Conservation (phyloP, 2,113 vertebrate species). For the Felis catus region DNA sequence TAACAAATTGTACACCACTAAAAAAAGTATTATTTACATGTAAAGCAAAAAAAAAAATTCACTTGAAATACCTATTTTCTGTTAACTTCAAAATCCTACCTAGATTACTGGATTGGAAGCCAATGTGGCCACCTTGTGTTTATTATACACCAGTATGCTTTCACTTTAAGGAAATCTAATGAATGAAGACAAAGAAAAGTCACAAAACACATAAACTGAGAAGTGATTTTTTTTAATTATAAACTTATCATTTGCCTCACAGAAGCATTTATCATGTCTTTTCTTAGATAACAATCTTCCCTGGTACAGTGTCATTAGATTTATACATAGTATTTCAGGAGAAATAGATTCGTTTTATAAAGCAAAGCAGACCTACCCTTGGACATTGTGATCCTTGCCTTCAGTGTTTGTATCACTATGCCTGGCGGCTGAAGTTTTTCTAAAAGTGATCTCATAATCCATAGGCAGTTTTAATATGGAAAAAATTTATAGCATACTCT, state of each 20-base stretch:
- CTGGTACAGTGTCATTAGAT: background rate
- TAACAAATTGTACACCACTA: background rate
- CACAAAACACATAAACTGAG: background rate
- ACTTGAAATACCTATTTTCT: background rate
- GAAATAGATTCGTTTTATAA: background rate
- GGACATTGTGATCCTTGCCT: background rate
- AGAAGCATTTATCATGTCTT: background rate
- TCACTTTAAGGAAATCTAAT: background rate
- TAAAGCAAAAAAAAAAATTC: background rate
- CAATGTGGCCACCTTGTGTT: background rate
- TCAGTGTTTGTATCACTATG: constrained; percentile 6
- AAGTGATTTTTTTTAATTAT: background rate
- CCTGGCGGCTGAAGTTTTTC: background rate
- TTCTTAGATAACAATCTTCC: constrained; percentile 1
- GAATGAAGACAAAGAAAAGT: background rate
- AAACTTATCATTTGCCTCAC: background rate
- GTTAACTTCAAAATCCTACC: background rate
- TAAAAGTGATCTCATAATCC: background rate
- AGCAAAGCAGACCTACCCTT: background rate
- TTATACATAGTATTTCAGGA: background rate
- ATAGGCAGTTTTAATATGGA: background rate
- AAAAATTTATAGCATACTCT: background rate
- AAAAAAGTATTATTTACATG: background rate
- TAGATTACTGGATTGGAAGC: background rate
- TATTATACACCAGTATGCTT: background rate